Evolutionary conservation across 2,113 vertebrate genomes (phyloP).

Genomic region (Salvelinus alpinus): DNA sequence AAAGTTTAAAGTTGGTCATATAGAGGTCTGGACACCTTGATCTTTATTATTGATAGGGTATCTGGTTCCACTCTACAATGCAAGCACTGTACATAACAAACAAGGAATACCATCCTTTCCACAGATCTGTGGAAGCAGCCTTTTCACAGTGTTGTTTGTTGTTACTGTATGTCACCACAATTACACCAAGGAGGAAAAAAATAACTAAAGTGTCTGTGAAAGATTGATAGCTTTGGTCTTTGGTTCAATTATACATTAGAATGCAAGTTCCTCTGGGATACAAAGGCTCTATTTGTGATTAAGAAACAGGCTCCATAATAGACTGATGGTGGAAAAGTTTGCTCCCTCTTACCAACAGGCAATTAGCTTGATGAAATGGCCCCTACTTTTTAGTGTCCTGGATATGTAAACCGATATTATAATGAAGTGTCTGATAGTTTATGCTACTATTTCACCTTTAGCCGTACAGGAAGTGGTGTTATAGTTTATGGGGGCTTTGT

Average conservation of each 20-base stretch:
- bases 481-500: constrained; percentile 54
- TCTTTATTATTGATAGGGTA: constrained; percentile 21
- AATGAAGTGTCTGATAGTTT: constrained; percentile 88
- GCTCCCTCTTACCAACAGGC: constrained; percentile 95
- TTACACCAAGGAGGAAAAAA: constrained; percentile 78
- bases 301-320: constrained; percentile 97
- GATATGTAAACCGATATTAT: constrained; percentile 93
- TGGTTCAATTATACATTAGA: constrained; percentile 99
- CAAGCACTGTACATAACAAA: constrained; percentile 7
- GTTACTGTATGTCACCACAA: constrained; percentile 84
- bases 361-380: constrained; percentile 99
- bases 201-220: constrained; percentile 84
- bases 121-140: constrained; percentile 76
- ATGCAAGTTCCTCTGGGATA: constrained; percentile 92
- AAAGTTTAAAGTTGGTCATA: constrained; percentile 14
- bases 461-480: constrained; percentile 62
- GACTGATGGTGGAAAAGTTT: constrained; percentile 94
- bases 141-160: constrained; percentile 78
- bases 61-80: constrained; percentile 7
- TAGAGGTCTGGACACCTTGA: constrained; percentile 22
- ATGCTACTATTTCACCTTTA: constrained; percentile 92
- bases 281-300: constrained; percentile 97
- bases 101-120: constrained; percentile 64
- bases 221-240: constrained; percentile 99
- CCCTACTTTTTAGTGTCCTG: constrained; percentile 81